Percentiles rank a stretch among this genome's conserved stretches.
Evolutionary conservation across 2,888 invertebrate genomes (phyloP).

Genomic region (Tetrapedia diversipes): DNA sequence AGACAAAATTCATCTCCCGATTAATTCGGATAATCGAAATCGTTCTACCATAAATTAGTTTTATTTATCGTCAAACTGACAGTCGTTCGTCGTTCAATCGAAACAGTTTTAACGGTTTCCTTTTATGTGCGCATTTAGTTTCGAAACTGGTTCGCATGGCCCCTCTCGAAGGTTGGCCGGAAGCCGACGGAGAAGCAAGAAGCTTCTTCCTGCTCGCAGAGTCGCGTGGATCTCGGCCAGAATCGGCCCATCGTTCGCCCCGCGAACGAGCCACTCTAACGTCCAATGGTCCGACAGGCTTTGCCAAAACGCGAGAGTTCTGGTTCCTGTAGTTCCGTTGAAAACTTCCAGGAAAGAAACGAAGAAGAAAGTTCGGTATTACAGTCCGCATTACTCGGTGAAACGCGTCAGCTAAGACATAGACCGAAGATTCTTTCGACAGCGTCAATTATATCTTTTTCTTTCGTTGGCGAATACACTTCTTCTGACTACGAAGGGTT

Average conservation of each 20-base stretch:
- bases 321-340: slow-evolving; percentile 26
- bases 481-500: no score
- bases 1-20: no score
- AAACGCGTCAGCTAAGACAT: slow-evolving; percentile 7
- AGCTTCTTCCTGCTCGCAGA: slow-evolving; percentile 15
- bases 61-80: no score
- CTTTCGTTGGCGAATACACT: no score
- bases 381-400: slow-evolving; percentile 7
- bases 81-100: no score
- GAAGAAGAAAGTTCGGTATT: slow-evolving; percentile 37
- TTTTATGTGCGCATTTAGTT: slow-evolving; percentile 15
- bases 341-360: slow-evolving; percentile 25
- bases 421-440: slow-evolving; percentile 29
- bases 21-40: no score
- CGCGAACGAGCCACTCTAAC: slow-evolving; percentile 52
- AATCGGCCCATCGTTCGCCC: slow-evolving; percentile 39
- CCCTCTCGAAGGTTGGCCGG: slow-evolving; percentile 21
- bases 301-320: slow-evolving; percentile 54
- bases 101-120: no score
- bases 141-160: slow-evolving; percentile 18
- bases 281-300: slow-evolving; percentile 45
- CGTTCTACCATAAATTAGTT: no score
- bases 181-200: slow-evolving; percentile 18
- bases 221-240: slow-evolving; percentile 50
- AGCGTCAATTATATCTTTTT: no score